A percentile compares a stretch with the other conserved stretches of the same genome.
These are phyloP conservation scores for Temnothorax ravouxi DNA, from an alignment of 2,888 invertebrate genomes.

Conservation along the genomic window DNA sequence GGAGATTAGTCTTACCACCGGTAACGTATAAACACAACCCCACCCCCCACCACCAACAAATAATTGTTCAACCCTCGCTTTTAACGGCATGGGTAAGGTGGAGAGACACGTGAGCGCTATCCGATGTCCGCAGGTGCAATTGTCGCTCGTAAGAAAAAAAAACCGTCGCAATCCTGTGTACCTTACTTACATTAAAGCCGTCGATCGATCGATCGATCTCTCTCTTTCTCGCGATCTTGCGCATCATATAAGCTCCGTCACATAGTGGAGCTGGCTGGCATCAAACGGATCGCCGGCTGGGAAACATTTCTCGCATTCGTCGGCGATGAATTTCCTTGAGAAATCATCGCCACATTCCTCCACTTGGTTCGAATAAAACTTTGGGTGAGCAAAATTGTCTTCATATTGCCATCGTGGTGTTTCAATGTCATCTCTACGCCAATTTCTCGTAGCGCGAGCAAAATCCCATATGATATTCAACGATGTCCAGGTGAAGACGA, in stretches of 20 bases:
- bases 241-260: conserved; percentile 6
- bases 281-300: neutral
- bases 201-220: conserved; percentile 77
- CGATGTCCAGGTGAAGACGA: neutral
- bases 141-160: conserved; percentile 63
- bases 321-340: neutral
- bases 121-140: conserved; percentile 75
- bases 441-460: neutral
- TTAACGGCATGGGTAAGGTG: conserved; percentile 77
- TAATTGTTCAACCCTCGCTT: conserved; percentile 69
- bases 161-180: conserved; percentile 56
- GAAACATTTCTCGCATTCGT: neutral
- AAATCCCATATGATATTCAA: neutral
- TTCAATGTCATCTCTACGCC: neutral
- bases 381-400: conserved; percentile 1
- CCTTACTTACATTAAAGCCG: conserved; percentile 60
- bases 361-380: neutral
- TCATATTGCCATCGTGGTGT: neutral
- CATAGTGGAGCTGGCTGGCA: conserved; percentile 45
- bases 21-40: conserved; percentile 88
- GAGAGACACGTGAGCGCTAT: conserved; percentile 76
- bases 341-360: neutral
- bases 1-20: conserved; percentile 98
- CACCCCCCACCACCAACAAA: conserved; percentile 65
- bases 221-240: conserved; percentile 72